Base-by-base conservation (phyloP, 2,113 vertebrate species). In the Andinoacara biseriatus region DNA sequence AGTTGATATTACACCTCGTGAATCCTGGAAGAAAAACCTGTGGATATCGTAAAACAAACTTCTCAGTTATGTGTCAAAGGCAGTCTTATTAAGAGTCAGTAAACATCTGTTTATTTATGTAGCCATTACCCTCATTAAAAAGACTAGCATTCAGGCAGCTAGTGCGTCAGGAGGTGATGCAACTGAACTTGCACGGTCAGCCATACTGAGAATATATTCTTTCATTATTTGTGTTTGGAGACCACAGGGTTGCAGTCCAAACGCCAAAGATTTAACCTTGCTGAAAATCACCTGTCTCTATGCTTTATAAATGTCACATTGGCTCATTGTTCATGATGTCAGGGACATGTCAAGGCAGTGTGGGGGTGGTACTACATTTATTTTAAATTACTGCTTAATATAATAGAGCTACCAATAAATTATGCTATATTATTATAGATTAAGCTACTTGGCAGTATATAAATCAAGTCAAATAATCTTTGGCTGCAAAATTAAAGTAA, bases 301-400 rank as follows among this genome's bases (percentile, higher is more conserved):
- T 29, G 17, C 24, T 80, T 58, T 29, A 33, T 17, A 82, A 29
- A 10, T 65, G 58, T 52, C 26, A 35, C 62, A 85, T n/a, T 59
- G 58, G 49, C 20, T 22, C 58, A 77, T n/a, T 75, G 38, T 79
- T 83, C 29, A 52, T 67, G 78, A 54, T 52, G 76, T 11, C 57
- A 29, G 24, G 24, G 26, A 29, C 65, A 52, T 52, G 2, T 72
- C 17, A 31, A 54, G 46, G 43, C 13, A 20, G 26, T 4, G 17
- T 26, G 43, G 31, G 26, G 46, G 17, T 72, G 26, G 43, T 24
- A 52, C 26, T 54, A 72, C 67, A 54, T 54, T 72, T 72, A 33
- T 72, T 72, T 72, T 8, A 72, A 31, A 31, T 54, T 31, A 8
- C 46, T 54, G 24, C 52, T 31, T 54, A 72, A 72, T 72, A 52